A percentile compares a stretch with the other conserved stretches of the same genome.
phyloP scores from a whole-genome alignment of 35 echinoderm and acorn worm species.

The Chiridota heheva region DNA sequence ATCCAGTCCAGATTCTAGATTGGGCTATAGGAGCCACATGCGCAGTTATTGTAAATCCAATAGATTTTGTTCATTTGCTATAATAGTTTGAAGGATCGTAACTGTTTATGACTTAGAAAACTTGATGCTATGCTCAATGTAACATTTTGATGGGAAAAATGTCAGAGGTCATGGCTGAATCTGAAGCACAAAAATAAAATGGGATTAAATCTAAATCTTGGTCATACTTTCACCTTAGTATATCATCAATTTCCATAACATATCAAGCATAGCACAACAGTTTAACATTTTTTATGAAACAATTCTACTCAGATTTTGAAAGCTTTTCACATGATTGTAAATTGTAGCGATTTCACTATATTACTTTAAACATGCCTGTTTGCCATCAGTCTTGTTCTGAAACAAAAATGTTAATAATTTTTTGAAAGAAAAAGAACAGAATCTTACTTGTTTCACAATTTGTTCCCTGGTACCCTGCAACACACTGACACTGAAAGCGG shows the following conservation, averaged over 20 bases:
- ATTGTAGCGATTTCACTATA: not conserved
- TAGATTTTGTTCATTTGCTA: not conserved
- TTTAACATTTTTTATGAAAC: not conserved
- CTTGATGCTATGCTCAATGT: not conserved
- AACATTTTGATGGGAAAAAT: not conserved
- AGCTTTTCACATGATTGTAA: not conserved
- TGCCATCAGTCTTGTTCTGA: not conserved
- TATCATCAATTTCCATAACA: too few relatives aligned
- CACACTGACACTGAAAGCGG: conserved; percentile 21
- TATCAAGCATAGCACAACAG: not conserved
- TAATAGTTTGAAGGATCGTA: not conserved
- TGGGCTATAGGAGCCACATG: not conserved
- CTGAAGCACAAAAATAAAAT: too few relatives aligned
- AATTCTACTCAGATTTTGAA: not conserved
- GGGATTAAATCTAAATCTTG: too few relatives aligned
- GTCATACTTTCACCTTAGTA: too few relatives aligned
- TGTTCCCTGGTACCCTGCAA: conserved; percentile 12
- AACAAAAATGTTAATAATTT: not conserved
- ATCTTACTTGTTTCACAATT: conserved; percentile 23
- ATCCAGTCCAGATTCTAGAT: not conserved
- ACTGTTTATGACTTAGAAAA: not conserved
- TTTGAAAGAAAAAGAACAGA: not conserved
- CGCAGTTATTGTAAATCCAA: not conserved
- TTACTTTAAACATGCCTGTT: not conserved
- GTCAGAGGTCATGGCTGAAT: too few relatives aligned